Percentiles rank a stretch among this genome's conserved stretches.
These are phyloP conservation scores for Bilobella aurantiaca DNA, from an alignment of 1,140 invertebrate genomes.

Conservation along the genomic window DNA sequence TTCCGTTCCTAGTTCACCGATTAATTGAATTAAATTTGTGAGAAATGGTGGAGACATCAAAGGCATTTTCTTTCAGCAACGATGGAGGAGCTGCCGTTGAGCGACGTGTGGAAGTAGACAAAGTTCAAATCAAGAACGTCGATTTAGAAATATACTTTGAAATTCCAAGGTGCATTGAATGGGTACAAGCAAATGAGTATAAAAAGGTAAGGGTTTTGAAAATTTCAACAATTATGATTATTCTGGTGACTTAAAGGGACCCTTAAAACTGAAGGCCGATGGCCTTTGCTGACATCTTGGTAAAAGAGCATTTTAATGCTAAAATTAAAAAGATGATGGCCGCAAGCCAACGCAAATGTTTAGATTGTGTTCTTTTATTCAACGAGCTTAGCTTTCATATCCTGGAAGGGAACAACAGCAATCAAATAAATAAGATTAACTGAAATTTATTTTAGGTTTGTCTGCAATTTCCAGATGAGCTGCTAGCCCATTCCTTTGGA, in stretches of 20 bases:
- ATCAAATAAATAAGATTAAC: too few relatives aligned
- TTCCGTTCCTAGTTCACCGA: not conserved
- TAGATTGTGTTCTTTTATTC: not conserved
- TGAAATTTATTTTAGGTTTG: constrained; percentile 58
- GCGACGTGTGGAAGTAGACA: not conserved
- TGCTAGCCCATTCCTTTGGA: constrained; percentile 57
- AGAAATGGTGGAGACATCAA: not conserved
- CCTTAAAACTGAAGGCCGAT: too few relatives aligned
- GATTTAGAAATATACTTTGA: constrained; percentile 39
- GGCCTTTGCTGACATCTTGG: too few relatives aligned
- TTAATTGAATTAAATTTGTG: too few relatives aligned
- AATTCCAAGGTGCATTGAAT: constrained; percentile 48
- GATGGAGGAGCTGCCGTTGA: constrained; percentile 1
- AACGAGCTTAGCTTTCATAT: not conserved
- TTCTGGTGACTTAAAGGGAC: not conserved
- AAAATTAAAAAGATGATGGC: too few relatives aligned
- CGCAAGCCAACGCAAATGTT: too few relatives aligned
- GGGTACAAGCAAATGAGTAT: constrained; percentile 56
- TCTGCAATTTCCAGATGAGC: constrained; percentile 79
- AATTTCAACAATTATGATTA: not conserved
- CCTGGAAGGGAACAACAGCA: too few relatives aligned
- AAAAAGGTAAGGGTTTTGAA: constrained; percentile 47
- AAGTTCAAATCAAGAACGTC: not conserved
- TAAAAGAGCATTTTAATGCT: too few relatives aligned
- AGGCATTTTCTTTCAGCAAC: not conserved